These are phyloP conservation scores for Glareola pratincola DNA, from an alignment of 2,113 vertebrate genomes.

Conservation along the genomic window DNA sequence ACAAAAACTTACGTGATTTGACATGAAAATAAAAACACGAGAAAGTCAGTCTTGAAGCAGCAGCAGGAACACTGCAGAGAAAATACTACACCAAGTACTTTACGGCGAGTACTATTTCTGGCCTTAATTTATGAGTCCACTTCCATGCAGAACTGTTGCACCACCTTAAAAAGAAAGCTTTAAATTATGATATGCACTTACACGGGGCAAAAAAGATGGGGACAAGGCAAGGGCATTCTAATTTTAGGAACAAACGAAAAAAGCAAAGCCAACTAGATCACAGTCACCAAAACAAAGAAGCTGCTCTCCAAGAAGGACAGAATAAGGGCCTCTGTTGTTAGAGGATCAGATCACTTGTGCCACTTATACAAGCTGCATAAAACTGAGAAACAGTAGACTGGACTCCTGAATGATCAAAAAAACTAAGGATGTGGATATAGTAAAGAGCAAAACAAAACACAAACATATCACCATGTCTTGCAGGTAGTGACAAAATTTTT, in stretches of 20 bases:
- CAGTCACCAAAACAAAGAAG: background rate
- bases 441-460: background rate
- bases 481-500: background rate
- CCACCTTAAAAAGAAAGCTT: background rate
- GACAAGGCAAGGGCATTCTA: background rate
- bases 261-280: background rate
- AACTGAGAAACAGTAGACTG: background rate
- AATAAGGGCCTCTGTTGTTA: background rate
- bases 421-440: background rate
- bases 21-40: background rate
- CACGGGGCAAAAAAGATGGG: too few relatives aligned
- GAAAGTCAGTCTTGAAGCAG: background rate
- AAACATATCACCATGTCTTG: background rate
- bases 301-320: background rate
- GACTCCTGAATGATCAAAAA: background rate
- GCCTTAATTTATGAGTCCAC: background rate
- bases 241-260: background rate
- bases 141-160: background rate
- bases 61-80: background rate
- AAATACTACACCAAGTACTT: background rate
- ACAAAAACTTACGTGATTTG: background rate
- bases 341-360: background rate
- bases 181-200: background rate
- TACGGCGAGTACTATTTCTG: background rate
- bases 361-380: background rate